phyloP scores from a whole-genome alignment of 2,797 vertebrate species.

The Pampus argenteus region DNA sequence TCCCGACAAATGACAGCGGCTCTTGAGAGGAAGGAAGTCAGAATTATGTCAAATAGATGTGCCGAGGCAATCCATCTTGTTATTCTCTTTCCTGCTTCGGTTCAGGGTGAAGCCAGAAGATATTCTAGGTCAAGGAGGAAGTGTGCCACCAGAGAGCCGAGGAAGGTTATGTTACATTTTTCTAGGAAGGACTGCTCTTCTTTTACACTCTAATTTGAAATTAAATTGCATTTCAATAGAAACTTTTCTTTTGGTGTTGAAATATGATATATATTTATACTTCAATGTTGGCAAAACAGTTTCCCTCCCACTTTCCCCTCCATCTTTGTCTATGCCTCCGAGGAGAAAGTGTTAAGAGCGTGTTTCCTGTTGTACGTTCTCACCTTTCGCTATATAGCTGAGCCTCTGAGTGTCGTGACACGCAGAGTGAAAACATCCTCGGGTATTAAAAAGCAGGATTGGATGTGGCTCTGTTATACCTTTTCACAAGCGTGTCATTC shows the following conservation, averaged over 20 bases:
- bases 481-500: constrained; percentile 17
- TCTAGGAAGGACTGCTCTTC: constrained; percentile 16
- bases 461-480: background rate
- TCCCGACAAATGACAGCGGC: constrained; percentile 46
- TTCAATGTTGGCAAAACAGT: constrained; percentile 8
- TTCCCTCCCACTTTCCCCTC: constrained; percentile 9
- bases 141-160: constrained; percentile 25
- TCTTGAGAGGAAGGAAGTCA: constrained; percentile 57
- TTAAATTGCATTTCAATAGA: constrained; percentile 47
- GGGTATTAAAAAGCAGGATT: constrained; percentile 10
- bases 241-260: constrained; percentile 18
- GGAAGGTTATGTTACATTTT: constrained; percentile 27
- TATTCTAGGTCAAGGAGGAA: constrained; percentile 65
- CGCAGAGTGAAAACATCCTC: constrained; percentile 10
- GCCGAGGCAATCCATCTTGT: constrained; percentile 48
- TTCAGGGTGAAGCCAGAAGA: constrained; percentile 54
- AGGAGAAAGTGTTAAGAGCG: background rate
- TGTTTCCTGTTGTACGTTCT: constrained; percentile 10
- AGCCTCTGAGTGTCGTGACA: constrained; percentile 20
- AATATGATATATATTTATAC: constrained; percentile 8
- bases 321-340: background rate
- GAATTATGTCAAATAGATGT: constrained; percentile 49
- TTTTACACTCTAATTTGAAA: constrained; percentile 24
- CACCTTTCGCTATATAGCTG: constrained; percentile 27
- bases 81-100: constrained; percentile 15